These are phyloP conservation scores for Trichomalopsis sarcophagae DNA, from an alignment of 1,140 invertebrate genomes.

Conservation along the genomic window DNA sequence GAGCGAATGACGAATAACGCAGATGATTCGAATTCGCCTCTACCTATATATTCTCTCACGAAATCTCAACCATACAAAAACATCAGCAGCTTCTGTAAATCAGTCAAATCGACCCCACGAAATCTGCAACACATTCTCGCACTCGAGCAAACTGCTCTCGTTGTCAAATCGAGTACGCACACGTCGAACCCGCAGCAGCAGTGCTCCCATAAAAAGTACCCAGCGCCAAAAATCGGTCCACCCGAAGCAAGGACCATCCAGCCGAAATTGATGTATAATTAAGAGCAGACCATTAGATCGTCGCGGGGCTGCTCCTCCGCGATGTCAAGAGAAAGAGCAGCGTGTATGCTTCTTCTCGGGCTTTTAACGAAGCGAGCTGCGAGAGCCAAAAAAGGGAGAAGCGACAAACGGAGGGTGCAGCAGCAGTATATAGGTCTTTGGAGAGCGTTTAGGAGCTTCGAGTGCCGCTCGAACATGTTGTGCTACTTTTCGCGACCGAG, in stretches of 20 bases:
- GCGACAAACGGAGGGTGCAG: neutral
- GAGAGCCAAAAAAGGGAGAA: neutral
- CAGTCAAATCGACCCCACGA: slow-evolving; percentile 21
- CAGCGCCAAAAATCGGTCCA: neutral
- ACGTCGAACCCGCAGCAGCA: neutral
- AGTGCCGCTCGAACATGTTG: slow-evolving; percentile 59
- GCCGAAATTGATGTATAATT: slow-evolving; percentile 47
- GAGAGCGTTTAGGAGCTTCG: slow-evolving; percentile 10
- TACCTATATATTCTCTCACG: neutral
- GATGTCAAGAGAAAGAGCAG: neutral
- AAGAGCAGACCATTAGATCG: slow-evolving; percentile 33
- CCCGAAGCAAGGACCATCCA: neutral
- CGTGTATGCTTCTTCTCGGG: neutral
- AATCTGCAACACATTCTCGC: slow-evolving; percentile 20
- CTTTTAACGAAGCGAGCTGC: slow-evolving; percentile 30
- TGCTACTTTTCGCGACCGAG: slow-evolving; percentile 32
- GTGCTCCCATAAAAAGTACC: neutral
- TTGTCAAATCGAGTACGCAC: slow-evolving; percentile 3
- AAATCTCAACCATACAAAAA: neutral
- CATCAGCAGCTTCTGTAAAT: neutral
- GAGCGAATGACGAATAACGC: neutral
- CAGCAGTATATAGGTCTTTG: neutral
- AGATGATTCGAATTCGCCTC: neutral
- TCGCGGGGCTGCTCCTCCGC: neutral
- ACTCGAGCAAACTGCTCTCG: slow-evolving; percentile 13